phyloP scores from a whole-genome alignment of 23 tunicate species.

The Ciona savignyi region DNA sequence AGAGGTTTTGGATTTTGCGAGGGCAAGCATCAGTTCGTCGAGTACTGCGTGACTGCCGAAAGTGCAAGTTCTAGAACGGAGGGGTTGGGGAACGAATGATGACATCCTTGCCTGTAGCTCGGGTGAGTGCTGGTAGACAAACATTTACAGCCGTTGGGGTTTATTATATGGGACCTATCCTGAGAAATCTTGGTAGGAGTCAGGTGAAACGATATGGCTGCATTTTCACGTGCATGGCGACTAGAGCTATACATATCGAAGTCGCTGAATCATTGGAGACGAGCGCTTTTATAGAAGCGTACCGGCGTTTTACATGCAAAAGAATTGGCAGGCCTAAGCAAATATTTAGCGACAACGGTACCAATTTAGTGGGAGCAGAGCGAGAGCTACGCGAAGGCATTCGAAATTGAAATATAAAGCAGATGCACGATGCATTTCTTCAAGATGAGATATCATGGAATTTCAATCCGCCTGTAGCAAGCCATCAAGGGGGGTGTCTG shows the following conservation, averaged over 20 bases:
- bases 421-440: not conserved
- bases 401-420: not conserved
- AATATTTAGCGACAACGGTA: no score
- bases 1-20: slow-evolving; percentile 6
- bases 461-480: no score
- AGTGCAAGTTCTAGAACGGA: slow-evolving; percentile 15
- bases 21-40: no score
- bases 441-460: no score
- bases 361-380: slow-evolving; percentile 7
- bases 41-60: no score
- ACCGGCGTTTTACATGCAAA: no score
- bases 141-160: slow-evolving; percentile 12
- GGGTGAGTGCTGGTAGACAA: slow-evolving; percentile 14
- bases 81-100: slow-evolving; percentile 10
- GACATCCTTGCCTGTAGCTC: slow-evolving; percentile 20
- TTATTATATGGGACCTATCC: slow-evolving; percentile 27
- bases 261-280: no score
- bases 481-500: slow-evolving; percentile 10
- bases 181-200: slow-evolving; percentile 25
- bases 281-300: slow-evolving; percentile 18
- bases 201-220: slow-evolving; percentile 33
- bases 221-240: slow-evolving; percentile 32
- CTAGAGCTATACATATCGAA: no score
- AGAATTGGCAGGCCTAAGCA: no score
- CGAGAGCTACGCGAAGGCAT: slow-evolving; percentile 9